Evolutionary conservation across 2,113 vertebrate genomes (phyloP).

Genomic region (Noturus placidus): DNA sequence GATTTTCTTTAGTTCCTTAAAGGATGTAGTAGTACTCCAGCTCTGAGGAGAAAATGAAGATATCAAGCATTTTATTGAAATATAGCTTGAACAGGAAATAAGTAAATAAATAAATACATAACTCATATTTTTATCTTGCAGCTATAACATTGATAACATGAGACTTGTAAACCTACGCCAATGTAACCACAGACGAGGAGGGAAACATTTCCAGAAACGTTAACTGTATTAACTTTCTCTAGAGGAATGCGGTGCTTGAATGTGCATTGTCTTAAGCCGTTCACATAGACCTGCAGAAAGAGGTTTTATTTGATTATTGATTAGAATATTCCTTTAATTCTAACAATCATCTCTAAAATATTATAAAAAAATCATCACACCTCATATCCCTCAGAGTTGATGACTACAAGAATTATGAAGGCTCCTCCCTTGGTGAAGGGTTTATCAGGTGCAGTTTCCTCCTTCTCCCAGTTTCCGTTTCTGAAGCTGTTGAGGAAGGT

Average conservation of each 20-base stretch:
- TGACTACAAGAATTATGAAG: not conserved
- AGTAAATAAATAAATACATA: no score
- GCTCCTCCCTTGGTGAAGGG: constrained; percentile 18
- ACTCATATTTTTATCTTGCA: not conserved
- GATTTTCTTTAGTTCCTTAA: not conserved
- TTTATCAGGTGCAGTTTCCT: not conserved
- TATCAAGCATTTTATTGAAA: not conserved
- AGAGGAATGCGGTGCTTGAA: constrained; percentile 30
- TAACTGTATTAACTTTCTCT: constrained; percentile 4
- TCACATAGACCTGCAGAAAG: not conserved
- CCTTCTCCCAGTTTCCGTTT: not conserved
- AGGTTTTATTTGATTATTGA: no score
- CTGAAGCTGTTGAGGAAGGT: constrained; percentile 20
- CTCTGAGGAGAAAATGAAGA: not conserved
- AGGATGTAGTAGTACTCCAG: constrained; percentile 1
- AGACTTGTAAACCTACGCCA: not conserved
- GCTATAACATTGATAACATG: not conserved
- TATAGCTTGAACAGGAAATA: not conserved
- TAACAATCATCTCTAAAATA: no score
- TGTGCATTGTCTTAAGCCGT: not conserved
- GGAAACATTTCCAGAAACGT: not conserved
- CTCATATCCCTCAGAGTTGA: constrained; percentile 29
- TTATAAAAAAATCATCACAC: not conserved
- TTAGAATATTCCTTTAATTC: no score
- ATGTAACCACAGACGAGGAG: not conserved